Evolutionary conservation across 2,797 vertebrate species (phyloP).

Genomic region (Pogoniulus pusillus): DNA sequence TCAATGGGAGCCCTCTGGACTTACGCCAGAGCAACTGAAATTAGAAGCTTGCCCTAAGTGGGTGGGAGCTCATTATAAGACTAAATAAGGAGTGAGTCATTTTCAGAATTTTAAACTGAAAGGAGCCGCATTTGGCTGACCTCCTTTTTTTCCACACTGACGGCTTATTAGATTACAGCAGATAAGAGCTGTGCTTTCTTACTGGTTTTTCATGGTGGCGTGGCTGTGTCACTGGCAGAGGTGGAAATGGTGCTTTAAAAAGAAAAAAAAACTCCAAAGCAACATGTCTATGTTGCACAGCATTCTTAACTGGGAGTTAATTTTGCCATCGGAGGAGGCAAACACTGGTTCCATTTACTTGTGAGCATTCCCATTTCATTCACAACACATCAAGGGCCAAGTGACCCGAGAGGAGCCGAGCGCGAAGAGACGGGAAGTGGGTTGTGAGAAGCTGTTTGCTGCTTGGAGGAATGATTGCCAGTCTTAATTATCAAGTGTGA

Average conservation of each 20-base stretch:
- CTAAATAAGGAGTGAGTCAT: conserved; percentile 72
- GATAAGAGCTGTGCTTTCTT: conserved; percentile 44
- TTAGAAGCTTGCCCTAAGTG: conserved; percentile 67
- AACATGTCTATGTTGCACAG: not conserved
- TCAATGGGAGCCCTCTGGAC: conserved; percentile 52
- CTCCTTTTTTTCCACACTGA: conserved; percentile 55
- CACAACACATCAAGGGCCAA: not conserved
- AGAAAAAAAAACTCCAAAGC: not conserved
- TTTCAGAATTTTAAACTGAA: conserved; percentile 70
- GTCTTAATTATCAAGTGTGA: not conserved
- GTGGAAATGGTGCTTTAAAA: conserved; percentile 28
- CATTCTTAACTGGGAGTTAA: not conserved
- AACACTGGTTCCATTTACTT: not conserved
- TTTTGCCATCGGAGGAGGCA: conserved; percentile 6
- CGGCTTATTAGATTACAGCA: conserved; percentile 60
- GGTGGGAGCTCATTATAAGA: conserved; percentile 69
- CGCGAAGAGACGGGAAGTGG: not conserved
- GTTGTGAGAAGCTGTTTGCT: not conserved
- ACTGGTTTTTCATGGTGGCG: not conserved
- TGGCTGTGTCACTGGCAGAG: not conserved
- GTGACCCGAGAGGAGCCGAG: not conserved
- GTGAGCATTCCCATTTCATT: not conserved
- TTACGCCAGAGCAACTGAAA: conserved; percentile 54
- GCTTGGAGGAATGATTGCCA: not conserved
- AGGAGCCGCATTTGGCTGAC: conserved; percentile 67